These are phyloP conservation scores for Myodes glareolus DNA, from an alignment of 2,113 vertebrate species.

Conservation along the genomic window DNA sequence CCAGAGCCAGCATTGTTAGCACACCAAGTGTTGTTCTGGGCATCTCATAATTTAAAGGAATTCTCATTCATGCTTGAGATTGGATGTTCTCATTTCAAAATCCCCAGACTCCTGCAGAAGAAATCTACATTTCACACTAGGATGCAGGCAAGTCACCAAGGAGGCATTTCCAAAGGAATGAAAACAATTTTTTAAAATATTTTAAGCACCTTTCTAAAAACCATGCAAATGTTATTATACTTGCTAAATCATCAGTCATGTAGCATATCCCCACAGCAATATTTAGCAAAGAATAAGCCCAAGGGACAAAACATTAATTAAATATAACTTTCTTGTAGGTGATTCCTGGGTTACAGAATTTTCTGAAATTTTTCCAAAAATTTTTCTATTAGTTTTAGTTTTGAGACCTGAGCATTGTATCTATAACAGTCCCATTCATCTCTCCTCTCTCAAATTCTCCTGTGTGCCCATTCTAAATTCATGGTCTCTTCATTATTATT, in stretches of 20 bases:
- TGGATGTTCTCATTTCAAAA: not conserved
- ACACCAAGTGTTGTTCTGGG: not conserved
- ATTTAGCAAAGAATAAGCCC: not conserved
- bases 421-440: not conserved
- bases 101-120: not conserved
- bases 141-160: not conserved
- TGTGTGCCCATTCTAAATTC: not conserved
- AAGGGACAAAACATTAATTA: not conserved
- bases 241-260: not conserved
- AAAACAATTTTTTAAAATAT: not conserved
- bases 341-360: too few relatives aligned
- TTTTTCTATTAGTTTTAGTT: not conserved
- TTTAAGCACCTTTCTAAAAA: not conserved
- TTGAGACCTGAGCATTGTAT: not conserved
- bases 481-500: not conserved
- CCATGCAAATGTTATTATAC: not conserved
- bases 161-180: not conserved
- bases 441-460: too few relatives aligned
- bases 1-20: not conserved
- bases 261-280: not conserved
- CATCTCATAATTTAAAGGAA: not conserved
- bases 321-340: rapidly evolving
- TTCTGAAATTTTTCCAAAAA: not conserved
- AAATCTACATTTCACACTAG: not conserved
- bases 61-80: not conserved